These are phyloP conservation scores for Erythrocercus mccallii DNA, from an alignment of 2,113 vertebrate genomes.

Conservation along the genomic window DNA sequence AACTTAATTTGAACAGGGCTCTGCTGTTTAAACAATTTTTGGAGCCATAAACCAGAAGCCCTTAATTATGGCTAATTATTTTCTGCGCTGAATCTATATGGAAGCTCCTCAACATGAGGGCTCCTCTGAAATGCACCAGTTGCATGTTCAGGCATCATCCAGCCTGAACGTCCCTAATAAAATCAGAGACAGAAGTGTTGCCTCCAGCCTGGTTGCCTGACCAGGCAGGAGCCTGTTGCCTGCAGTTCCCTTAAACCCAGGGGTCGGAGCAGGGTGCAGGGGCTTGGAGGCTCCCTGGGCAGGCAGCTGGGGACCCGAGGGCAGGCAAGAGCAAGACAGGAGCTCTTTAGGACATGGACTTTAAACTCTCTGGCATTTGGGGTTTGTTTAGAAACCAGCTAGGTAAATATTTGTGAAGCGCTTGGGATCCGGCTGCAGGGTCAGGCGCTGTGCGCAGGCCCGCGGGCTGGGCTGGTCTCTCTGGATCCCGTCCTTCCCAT, in stretches of 20 bases:
- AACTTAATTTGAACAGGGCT: constrained; percentile 40
- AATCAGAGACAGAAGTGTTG: not conserved
- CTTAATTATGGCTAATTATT: constrained; percentile 62
- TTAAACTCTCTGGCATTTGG: constrained; percentile 40
- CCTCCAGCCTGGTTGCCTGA: not conserved
- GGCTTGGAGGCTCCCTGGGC: not conserved
- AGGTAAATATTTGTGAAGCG: constrained; percentile 54
- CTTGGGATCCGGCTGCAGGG: not conserved
- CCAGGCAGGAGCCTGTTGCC: not conserved
- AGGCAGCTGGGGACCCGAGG: not conserved
- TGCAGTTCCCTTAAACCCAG: not conserved
- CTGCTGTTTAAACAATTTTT: constrained; percentile 50
- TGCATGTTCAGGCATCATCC: constrained; percentile 24
- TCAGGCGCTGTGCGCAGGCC: not conserved
- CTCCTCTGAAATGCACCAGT: constrained; percentile 9
- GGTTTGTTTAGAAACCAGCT: constrained; percentile 45
- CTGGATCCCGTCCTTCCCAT: not conserved
- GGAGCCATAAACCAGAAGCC: constrained; percentile 59
- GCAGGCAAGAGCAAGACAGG: constrained; percentile 11
- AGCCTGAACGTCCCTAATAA: not conserved
- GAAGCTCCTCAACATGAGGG: constrained; percentile 33
- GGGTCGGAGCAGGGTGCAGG: not conserved
- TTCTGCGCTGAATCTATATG: constrained; percentile 29
- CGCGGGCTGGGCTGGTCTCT: not conserved
- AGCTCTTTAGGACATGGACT: constrained; percentile 46